Evolutionary conservation across 2,113 vertebrate genomes (phyloP).

Genomic region (Ginglymostoma cirratum): DNA sequence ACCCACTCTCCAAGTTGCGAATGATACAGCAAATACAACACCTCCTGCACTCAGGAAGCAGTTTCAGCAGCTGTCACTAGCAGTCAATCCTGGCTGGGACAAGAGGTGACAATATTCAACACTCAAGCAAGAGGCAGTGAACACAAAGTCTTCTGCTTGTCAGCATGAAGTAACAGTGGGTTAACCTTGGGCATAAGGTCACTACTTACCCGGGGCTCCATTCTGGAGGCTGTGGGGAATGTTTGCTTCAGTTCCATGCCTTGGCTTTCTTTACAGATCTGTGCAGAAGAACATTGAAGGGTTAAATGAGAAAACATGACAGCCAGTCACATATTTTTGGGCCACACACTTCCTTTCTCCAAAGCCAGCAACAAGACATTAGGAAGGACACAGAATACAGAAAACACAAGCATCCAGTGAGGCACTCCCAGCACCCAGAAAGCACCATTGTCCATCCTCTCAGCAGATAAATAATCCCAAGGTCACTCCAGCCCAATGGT

Average conservation of each 20-base stretch:
- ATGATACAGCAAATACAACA: background rate
- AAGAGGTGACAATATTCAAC: background rate
- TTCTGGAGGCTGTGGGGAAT: background rate
- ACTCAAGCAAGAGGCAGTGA: background rate
- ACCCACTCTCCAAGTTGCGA: background rate
- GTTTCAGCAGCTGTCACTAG: background rate
- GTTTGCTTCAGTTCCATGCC: background rate
- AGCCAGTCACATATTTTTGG: background rate
- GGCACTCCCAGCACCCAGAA: background rate
- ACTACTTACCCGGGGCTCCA: background rate
- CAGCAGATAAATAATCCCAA: background rate
- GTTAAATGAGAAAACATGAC: background rate
- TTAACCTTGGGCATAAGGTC: background rate
- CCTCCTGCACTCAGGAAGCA: background rate
- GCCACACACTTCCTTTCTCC: background rate
- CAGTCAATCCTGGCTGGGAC: background rate
- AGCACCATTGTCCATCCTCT: background rate
- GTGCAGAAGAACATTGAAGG: background rate
- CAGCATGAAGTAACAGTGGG: background rate
- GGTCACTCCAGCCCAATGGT: background rate
- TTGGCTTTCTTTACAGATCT: background rate
- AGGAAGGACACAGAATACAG: background rate
- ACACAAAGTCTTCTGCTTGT: background rate
- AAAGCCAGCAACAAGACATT: background rate
- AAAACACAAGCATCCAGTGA: background rate